These are phyloP conservation scores for Drosophila colorata DNA, from an alignment of 2,888 invertebrate genomes.

Conservation along the genomic window DNA sequence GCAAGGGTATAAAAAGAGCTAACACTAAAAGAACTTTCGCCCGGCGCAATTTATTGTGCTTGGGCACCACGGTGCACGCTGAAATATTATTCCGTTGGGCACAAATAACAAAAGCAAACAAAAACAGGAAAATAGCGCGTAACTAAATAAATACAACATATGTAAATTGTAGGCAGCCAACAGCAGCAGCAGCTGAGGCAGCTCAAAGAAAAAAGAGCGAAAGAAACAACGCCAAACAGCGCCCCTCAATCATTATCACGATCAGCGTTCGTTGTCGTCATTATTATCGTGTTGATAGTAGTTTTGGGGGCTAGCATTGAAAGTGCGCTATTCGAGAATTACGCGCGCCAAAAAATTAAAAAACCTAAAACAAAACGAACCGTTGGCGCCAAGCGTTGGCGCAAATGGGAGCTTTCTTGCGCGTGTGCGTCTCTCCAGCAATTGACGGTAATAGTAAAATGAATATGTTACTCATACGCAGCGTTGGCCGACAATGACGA, in stretches of 20 bases:
- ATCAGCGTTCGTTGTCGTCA: constrained; percentile 28
- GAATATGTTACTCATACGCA: constrained; percentile 33
- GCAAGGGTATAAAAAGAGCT: constrained; percentile 2
- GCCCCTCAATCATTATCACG: constrained; percentile 51
- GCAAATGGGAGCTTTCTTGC: constrained; percentile 9
- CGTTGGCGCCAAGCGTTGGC: neutral
- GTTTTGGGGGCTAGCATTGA: constrained; percentile 20
- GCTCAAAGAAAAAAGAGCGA: neutral
- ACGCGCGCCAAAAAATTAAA: neutral
- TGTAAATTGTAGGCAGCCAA: constrained; percentile 52
- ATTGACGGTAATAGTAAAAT: constrained; percentile 17
- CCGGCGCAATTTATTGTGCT: constrained; percentile 7
- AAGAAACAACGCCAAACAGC: constrained; percentile 7
- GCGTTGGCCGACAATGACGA: constrained; percentile 23
- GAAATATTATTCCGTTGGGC: constrained; percentile 34
- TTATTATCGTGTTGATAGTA: constrained; percentile 43
- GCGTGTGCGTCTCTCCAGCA: constrained; percentile 8
- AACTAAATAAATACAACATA: constrained; percentile 58
- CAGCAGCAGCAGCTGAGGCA: constrained; percentile 11
- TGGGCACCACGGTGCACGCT: constrained; percentile 30
- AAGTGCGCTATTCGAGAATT: constrained; percentile 8
- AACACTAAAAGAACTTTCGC: constrained; percentile 19
- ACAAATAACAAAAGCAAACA: constrained; percentile 56
- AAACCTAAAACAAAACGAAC: constrained; percentile 3
- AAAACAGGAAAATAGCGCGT: constrained; percentile 53